Evolutionary conservation across 1,140 invertebrate genomes (phyloP), one percentile per base, ranked within the genome.

Genomic region (Drosophila sturtevanti): DNA sequence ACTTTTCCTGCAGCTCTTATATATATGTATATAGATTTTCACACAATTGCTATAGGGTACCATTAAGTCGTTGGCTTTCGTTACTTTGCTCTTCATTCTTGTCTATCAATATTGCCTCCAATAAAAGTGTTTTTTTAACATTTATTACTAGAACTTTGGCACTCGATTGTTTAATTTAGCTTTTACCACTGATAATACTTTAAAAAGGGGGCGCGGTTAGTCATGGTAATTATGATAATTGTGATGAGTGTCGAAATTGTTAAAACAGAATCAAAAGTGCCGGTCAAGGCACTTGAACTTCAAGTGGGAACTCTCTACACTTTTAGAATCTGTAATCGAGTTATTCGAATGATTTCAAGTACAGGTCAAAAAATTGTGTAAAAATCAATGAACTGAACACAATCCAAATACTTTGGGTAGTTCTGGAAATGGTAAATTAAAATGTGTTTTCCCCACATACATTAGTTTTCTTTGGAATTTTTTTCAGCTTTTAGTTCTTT

Each of bases 381-480:
- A 63, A 72, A 16, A 21, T 22, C 38, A 73, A 21, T 35, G 7
- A 48, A 48, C 7, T 21, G 9, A 72, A 31, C 0, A 7, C 27
- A 31, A 31, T 4, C 3, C 5, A 31, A 61, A 65, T 64, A 64
- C 44, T 78, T 75, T 52, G 80, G 60, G 72, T 73, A 68, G 71
- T 61, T 75, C 61, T 68, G 37, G 52, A 51, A 59, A 0, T 58
- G 0, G 58, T 21, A 54, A 66, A 35, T 41, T 67, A 34, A 24
- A 24, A 24, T 24, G 22, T 38, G 27, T 38, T 77, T 60, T 77
- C 35, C 27, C 27, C 27, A 4, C 44, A 37, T 24, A 35, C 44
- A 37, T 24, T 27, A 41, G 16, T 37, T 34, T 48, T 21, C 67
- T 60, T 52, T 48, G 55, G 58, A 56, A 51, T 24, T 62, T 64